phyloP scores from a whole-genome alignment of 2,888 invertebrate species.

The Chirona hameri region DNA sequence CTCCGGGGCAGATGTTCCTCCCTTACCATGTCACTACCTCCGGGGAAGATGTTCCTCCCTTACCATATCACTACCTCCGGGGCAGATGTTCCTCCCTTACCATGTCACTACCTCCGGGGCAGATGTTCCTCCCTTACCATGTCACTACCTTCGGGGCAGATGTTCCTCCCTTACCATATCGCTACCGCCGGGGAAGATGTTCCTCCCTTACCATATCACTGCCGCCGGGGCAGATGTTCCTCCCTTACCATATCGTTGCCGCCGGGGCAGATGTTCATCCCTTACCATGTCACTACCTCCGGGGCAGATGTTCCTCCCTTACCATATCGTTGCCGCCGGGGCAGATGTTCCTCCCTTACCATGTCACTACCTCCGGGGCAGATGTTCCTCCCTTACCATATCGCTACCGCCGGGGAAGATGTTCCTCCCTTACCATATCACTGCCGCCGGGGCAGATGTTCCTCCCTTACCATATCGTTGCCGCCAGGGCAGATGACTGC shows the following conservation, averaged over 20 bases:
- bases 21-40: background rate
- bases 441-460: background rate
- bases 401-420: too few species aligned
- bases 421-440: background rate
- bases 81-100: background rate
- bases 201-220: background rate
- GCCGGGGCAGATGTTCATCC: background rate
- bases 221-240: background rate
- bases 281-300: background rate
- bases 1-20: too few species aligned
- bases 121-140: background rate
- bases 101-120: background rate
- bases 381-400: background rate
- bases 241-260: background rate
- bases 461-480: background rate
- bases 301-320: background rate
- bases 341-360: too few species aligned
- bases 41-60: background rate
- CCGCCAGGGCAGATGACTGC: constrained; percentile 40
- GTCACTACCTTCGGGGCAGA: background rate
- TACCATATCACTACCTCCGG: background rate
- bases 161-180: background rate
- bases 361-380: too few species aligned
- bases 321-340: too few species aligned
- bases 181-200: background rate